Base-by-base conservation (phyloP, 2,113 vertebrate genomes). In the Xyrauchen texanus region DNA sequence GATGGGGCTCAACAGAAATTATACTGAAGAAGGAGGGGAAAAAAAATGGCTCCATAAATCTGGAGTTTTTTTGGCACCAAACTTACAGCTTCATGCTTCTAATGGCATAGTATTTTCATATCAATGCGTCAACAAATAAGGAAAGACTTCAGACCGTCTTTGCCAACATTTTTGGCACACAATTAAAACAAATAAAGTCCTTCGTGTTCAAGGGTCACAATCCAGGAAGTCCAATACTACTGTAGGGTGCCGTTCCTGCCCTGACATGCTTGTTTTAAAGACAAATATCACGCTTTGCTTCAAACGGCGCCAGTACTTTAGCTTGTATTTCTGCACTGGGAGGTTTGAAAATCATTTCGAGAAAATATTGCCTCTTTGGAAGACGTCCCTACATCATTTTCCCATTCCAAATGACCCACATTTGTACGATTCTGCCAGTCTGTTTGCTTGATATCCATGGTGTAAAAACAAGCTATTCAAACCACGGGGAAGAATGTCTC, bases 1-100 rank as follows among this genome's bases (percentile, higher is more conserved):
- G 94, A 95, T 95, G 94, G 90, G 87, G 87, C 87, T 89, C 89
- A 77, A 93, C 91, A 94, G 91, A 93, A 84, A 94, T 89, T 64
- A 89, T 90, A 92, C 93, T 92, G 88, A 67, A 74, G 45, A 63
- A 74, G 69, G 65, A 34, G 21, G 13, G 49, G 15, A 5, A 93
- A 89, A 93, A 94, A 47, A 91, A 92, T 8, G 51, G 65, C 34
- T 81, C 57, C 67, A 71, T 79, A 72, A 70, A 86, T 83, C 88
- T 92, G 88, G 64, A 81, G 85, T 83, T 83, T 81, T 81, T 74
- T 70, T 75, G 61, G 63, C 51, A 86, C 84, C 87, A 88, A 81
- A 62, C 7, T 13, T 60, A 79, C 83, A 69, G 87, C 82, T 90
- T 89, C 89, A 84, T 86, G 86, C 68, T 67, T 83, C 64, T 68